These are phyloP conservation scores for Gymnogyps californianus DNA, from an alignment of 2,113 vertebrate species.

Conservation along the genomic window DNA sequence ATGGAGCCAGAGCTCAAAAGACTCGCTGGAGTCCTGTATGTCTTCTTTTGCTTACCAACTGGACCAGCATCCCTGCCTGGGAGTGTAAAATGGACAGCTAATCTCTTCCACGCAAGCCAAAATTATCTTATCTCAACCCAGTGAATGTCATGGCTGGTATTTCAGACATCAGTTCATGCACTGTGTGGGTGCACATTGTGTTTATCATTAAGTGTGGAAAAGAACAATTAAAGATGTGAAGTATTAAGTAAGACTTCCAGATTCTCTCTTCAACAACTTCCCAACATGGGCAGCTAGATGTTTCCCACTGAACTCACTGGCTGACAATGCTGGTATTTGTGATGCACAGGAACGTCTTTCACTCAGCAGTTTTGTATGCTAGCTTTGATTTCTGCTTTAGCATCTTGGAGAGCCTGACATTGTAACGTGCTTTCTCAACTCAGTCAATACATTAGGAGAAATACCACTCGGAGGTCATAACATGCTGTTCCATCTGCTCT, in stretches of 20 bases:
- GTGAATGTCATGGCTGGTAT: background rate
- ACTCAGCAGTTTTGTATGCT: background rate
- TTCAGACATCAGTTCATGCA: background rate
- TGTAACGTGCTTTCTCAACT: background rate
- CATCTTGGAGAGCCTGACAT: background rate
- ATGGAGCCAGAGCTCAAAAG: background rate
- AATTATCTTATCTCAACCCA: background rate
- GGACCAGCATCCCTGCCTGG: background rate
- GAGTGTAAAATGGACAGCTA: background rate
- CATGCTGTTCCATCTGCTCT: background rate
- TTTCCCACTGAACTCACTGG: background rate
- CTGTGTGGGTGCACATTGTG: background rate
- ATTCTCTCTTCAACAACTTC: background rate
- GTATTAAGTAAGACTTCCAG: background rate
- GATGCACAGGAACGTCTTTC: background rate
- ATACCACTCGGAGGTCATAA: background rate
- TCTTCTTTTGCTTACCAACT: background rate
- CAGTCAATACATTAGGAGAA: background rate
- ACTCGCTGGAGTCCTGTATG: background rate
- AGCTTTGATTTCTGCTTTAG: constrained; percentile 1
- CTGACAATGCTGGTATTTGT: background rate
- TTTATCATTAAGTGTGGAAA: background rate
- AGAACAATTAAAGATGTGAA: background rate
- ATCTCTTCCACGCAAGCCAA: background rate
- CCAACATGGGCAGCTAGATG: background rate